These are phyloP conservation scores for Agapornis canus DNA, from an alignment of 2,797 vertebrate genomes.

Conservation along the genomic window DNA sequence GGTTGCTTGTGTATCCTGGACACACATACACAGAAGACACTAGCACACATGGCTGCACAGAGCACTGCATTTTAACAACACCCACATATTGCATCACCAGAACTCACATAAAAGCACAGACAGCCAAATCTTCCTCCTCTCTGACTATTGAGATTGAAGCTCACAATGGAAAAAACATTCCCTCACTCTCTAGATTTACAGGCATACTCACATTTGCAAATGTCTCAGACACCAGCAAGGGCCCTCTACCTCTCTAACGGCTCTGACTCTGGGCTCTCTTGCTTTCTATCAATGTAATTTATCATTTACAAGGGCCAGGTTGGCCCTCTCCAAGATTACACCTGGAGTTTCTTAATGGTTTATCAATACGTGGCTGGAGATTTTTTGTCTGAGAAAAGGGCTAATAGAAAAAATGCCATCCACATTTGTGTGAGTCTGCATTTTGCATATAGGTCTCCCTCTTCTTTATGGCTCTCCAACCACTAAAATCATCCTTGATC, in stretches of 20 bases:
- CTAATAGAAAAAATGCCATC: not conserved
- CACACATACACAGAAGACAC: no score
- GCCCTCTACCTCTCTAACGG: not conserved
- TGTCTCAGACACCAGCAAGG: not conserved
- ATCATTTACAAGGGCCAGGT: not conserved
- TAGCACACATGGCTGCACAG: accelerated
- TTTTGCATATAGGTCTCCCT: not conserved
- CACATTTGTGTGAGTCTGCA: not conserved
- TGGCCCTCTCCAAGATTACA: not conserved
- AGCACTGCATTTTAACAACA: not conserved
- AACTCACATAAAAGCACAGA: not conserved
- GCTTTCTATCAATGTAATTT: not conserved
- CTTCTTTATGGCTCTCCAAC: not conserved
- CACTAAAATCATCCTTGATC: not conserved
- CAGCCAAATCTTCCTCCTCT: not conserved
- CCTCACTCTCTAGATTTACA: not conserved
- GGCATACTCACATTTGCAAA: accelerated
- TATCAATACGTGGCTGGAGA: not conserved
- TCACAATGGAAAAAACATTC: not conserved
- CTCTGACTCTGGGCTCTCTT: not conserved
- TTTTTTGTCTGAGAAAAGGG: not conserved
- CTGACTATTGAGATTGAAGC: not conserved
- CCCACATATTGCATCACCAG: not conserved
- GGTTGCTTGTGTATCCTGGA: accelerated
- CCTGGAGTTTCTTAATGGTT: not conserved